These are phyloP conservation scores for Ctena decussata DNA, from an alignment of 2,888 invertebrate species.

Conservation along the genomic window DNA sequence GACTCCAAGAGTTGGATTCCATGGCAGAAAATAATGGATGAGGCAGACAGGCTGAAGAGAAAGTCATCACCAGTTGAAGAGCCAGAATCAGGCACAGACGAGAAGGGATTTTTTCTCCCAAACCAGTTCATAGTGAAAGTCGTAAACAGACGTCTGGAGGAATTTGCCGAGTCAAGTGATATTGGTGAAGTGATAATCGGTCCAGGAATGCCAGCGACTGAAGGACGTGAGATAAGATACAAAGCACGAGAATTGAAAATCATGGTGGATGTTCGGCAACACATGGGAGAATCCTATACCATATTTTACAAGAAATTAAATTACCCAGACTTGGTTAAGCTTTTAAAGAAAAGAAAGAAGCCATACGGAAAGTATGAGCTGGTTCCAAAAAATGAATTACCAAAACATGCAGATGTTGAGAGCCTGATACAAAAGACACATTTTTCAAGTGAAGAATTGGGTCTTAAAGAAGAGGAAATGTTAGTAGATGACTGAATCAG, in stretches of 20 bases:
- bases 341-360: slow-evolving; percentile 38
- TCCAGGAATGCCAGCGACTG: slow-evolving; percentile 66
- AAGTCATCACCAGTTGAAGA: slow-evolving; percentile 34
- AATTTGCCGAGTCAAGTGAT: slow-evolving; percentile 55
- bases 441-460: too few species aligned
- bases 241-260: slow-evolving; percentile 49
- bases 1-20: slow-evolving; percentile 72
- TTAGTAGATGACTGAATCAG: too few species aligned
- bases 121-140: slow-evolving; percentile 36
- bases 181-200: slow-evolving; percentile 73
- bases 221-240: slow-evolving; percentile 59
- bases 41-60: slow-evolving; percentile 51
- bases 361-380: slow-evolving; percentile 72
- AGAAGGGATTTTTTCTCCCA: slow-evolving; percentile 37
- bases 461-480: too few species aligned
- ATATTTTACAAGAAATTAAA: slow-evolving; percentile 62
- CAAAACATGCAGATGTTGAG: slow-evolving; percentile 62
- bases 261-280: slow-evolving; percentile 49
- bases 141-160: slow-evolving; percentile 53
- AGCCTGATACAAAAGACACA: neutral
- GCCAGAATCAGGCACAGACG: slow-evolving; percentile 32
- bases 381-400: slow-evolving; percentile 55
- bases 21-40: slow-evolving; percentile 58
- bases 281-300: slow-evolving; percentile 62
- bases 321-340: slow-evolving; percentile 58